Conservation (phyloP, 2,113 vertebrate species). For the Chaetura pelagica region DNA sequence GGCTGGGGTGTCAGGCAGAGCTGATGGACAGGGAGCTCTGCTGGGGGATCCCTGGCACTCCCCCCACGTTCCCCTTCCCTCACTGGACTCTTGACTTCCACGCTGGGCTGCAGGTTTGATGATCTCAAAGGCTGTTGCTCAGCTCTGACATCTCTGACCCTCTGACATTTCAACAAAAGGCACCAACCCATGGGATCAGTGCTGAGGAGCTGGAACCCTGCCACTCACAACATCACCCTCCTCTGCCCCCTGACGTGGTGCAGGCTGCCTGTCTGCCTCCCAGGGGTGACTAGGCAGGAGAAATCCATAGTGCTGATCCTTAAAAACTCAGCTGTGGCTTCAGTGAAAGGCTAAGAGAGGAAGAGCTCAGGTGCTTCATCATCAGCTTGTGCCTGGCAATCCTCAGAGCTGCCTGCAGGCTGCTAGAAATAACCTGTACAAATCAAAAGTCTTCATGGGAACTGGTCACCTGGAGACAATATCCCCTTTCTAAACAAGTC, state of each 20-base stretch:
- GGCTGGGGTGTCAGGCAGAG: background rate
- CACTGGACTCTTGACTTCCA: accelerated
- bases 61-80: background rate
- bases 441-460: background rate
- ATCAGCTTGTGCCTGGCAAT: background rate
- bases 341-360: background rate
- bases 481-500: background rate
- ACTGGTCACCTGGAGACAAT: background rate
- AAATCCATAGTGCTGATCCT: background rate
- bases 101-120: background rate
- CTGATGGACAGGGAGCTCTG: background rate
- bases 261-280: background rate
- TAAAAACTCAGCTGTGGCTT: background rate
- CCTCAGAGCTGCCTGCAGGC: background rate
- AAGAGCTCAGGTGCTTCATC: accelerated
- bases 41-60: background rate
- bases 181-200: constrained; percentile 36
- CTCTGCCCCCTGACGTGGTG: constrained; percentile 21
- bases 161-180: constrained; percentile 69
- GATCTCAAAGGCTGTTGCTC: constrained; percentile 1
- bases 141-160: constrained; percentile 15
- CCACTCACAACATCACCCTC: constrained; percentile 54
- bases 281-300: background rate
- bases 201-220: background rate
- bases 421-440: background rate